Conservation (phyloP, 2,113 vertebrate genomes). For the Thinocorus orbignyianus region DNA sequence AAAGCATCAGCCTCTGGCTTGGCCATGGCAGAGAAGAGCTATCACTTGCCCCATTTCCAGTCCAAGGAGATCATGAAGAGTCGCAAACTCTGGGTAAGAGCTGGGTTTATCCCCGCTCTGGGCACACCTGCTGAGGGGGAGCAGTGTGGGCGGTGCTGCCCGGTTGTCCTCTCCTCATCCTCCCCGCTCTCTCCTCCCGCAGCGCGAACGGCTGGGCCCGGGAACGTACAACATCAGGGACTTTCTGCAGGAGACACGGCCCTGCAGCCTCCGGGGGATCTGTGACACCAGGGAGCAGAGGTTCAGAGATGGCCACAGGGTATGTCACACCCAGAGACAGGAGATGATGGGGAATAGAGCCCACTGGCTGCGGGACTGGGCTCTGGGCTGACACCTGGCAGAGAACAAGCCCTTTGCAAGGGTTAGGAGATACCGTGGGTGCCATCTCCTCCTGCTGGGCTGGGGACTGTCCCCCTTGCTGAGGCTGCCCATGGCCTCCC, state of each 20-base stretch:
- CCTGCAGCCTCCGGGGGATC: conserved; percentile 65
- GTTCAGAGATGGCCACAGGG: conserved; percentile 62
- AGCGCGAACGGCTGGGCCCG: conserved; percentile 72
- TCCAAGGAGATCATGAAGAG: conserved; percentile 58
- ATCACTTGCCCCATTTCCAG: conserved; percentile 66
- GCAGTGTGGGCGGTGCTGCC: accelerated
- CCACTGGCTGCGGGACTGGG: accelerated
- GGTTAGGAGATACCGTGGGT: background rate
- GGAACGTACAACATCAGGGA: conserved; percentile 69
- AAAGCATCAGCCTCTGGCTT: conserved; percentile 49
- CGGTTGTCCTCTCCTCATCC: background rate
- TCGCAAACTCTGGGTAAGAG: conserved; percentile 59
- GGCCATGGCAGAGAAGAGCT: conserved; percentile 45
- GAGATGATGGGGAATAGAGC: background rate
- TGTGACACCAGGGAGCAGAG: conserved; percentile 67
- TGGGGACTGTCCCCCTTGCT: background rate
- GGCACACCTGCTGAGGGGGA: background rate
- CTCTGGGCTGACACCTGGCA: accelerated
- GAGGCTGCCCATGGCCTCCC: background rate
- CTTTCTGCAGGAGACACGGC: conserved; percentile 68
- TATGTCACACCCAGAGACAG: background rate
- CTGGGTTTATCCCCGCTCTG: background rate
- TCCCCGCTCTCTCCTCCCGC: background rate
- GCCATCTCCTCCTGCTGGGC: background rate
- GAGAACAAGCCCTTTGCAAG: background rate